phyloP scores from a whole-genome alignment of 1,140 invertebrate species.

The Carposina sasakii region DNA sequence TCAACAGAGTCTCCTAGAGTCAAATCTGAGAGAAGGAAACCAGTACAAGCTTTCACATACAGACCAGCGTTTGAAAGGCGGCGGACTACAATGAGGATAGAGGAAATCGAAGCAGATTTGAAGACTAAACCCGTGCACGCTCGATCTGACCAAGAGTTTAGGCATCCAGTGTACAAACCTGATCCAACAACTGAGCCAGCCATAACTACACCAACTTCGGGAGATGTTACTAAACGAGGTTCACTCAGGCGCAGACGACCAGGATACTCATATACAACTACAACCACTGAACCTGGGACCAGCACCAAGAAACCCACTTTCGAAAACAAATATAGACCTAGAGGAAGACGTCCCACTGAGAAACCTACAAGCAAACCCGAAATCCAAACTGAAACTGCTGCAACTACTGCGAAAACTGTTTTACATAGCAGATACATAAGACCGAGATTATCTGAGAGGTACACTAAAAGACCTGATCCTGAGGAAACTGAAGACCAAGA shows the following conservation, averaged over 20 bases:
- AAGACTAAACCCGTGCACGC: constrained; percentile 64
- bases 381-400: constrained; percentile 34
- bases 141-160: constrained; percentile 51
- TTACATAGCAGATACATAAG: constrained; percentile 43
- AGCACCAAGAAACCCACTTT: constrained; percentile 49
- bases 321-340: constrained; percentile 52
- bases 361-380: constrained; percentile 54
- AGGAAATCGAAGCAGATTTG: constrained; percentile 69
- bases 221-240: constrained; percentile 43
- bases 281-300: constrained; percentile 46
- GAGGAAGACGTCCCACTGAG: constrained; percentile 58
- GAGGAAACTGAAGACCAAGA: constrained; percentile 64
- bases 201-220: constrained; percentile 28
- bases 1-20: constrained; percentile 45
- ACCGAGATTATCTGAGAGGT: constrained; percentile 54
- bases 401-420: constrained; percentile 41
- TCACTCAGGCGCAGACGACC: constrained; percentile 52
- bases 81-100: constrained; percentile 68
- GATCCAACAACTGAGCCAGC: constrained; percentile 46
- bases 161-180: constrained; percentile 60
- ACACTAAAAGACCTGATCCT: constrained; percentile 49
- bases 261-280: constrained; percentile 34
- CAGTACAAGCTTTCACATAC: constrained; percentile 57
- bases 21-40: constrained; percentile 43
- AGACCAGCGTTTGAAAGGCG: constrained; percentile 61